Evolutionary conservation across 92 coral and sea anemone genomes (phyloP), one percentile per base, ranked within the genome.

Genomic region (Pocillopora meandrina): DNA sequence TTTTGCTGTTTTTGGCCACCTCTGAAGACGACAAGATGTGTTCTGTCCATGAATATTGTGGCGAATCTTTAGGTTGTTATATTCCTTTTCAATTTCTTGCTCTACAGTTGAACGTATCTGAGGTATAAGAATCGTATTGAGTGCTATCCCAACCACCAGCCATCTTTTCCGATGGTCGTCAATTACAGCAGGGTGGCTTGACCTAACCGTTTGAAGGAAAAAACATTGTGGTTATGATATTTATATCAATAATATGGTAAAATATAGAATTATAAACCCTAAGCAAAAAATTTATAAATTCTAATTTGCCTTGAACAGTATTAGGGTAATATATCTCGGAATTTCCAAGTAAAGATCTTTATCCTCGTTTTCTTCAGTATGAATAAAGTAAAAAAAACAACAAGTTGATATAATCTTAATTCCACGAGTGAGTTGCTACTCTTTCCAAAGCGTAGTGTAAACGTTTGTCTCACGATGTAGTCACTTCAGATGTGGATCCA

Each of bases 121-220:
- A n/a, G n/a, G n/a, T n/a, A n/a, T n/a, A n/a, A n/a, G n/a, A n/a
- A n/a, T n/a, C 69, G 90, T 92, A 78, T 92, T 70, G 52, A 92
- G 88, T 47, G 91, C 87, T 52, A 92, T 87, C 17, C 95, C 95
- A n/a, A 79, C 78, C 19, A 92, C 95, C 36, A 92, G 84, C 95
- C 95, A 92, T 71, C 75, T 49, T 71, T 71, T 71, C 56, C 9
- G 56, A 47, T 71, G n/a, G n/a, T n/a, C 35, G 6, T 34, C 55
- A 9, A n/a, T 0, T 56, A 71, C 5, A 47, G 7, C 75, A 34
- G 12, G 75, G 75, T 71, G 75, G 33, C 68, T 64, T 1, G 68
- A 64, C 31, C 68, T 64, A 33, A 19, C 1, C 8, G 33, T n/a
- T 19, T 19, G 0, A 64, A 64, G 68, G 23, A 0, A 12, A n/a